Conservation (phyloP, 2,113 vertebrate species). For the Pelmatolapia mariae region DNA sequence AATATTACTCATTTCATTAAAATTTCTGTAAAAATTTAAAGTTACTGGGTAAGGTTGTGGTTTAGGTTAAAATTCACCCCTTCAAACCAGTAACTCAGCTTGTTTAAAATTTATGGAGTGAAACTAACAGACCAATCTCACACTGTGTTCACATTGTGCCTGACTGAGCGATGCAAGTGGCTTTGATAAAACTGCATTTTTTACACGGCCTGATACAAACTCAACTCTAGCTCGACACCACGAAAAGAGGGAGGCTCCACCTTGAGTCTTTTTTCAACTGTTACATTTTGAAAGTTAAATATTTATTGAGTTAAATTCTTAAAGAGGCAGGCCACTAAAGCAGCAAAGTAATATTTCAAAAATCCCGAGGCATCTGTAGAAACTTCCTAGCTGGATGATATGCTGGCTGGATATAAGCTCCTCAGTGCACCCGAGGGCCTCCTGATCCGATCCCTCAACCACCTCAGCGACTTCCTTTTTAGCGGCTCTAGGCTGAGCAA, state of each 20-base stretch:
- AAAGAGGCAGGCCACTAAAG: not conserved
- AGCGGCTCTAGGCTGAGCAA: not conserved
- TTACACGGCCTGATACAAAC: not conserved
- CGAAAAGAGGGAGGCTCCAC: not conserved
- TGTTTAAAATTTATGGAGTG: not conserved
- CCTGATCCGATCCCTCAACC: not conserved
- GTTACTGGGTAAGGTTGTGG: not conserved
- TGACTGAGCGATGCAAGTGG: not conserved
- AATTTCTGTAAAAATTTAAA: not conserved
- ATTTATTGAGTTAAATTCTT: not conserved
- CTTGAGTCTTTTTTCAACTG: not conserved
- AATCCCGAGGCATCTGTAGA: not conserved
- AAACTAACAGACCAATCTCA: rapidly evolving
- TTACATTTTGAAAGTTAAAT: not conserved
- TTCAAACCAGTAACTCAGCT: not conserved
- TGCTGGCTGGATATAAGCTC: not conserved
- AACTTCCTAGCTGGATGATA: not conserved
- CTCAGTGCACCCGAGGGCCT: not conserved
- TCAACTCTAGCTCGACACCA: not conserved
- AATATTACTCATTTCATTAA: not conserved
- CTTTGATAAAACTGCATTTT: not conserved
- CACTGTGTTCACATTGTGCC: not conserved
- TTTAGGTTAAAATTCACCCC: not conserved
- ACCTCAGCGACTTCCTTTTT: not conserved
- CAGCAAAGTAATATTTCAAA: not conserved